Evolutionary conservation across 2,113 vertebrate genomes (phyloP), one percentile per base, ranked within the genome.

Genomic region (Rhagologus leucostigma): DNA sequence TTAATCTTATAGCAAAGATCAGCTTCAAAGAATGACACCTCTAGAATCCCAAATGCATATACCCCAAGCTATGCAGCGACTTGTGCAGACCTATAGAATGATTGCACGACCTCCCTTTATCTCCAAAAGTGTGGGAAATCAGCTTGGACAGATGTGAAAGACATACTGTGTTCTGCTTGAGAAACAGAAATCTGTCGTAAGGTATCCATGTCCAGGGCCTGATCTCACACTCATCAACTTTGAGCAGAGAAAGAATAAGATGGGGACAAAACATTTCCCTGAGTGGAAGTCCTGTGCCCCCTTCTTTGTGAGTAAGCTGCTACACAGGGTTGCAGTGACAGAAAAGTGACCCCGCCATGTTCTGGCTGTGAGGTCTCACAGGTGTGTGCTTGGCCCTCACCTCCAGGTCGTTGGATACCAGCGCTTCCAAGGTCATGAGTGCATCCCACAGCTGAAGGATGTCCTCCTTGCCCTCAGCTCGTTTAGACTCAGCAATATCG

Each of bases 371-470:
- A 82, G 41, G 17, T 67, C 8, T 59, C 52, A 5, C 42, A 50
- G 50, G 47, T 77, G 17, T 8, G 39, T 62, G 78, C 68, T 22
- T 29, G 33, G 23, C 11, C 37, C 98, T 91, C 87, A 99, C 99
- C 98, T 99, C 99, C 77, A 99, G 74, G 96, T 99, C 98, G 37
- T 98, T 98, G 26, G 98, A 96, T 20, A 98, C 70, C 88, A 98
- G 97, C 71, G 98, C 95, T 96, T 99, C 99, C 96, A 99, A 91
- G 9, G 82, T 94, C 98, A 99, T 98, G 71, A 99, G 98, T 2
- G 53, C 69, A 3, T 98, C 93, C 50, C 93, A 96, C 20, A 99
- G 96, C 89, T 98, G 95, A 1, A 26, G 57, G 56, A 99, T 96
- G 53, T 98, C 97, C 65, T 97, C 71, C 6, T 52, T 94, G 89